These are phyloP conservation scores for Panorpa germanica DNA, from an alignment of 2,888 invertebrate genomes.

Conservation along the genomic window DNA sequence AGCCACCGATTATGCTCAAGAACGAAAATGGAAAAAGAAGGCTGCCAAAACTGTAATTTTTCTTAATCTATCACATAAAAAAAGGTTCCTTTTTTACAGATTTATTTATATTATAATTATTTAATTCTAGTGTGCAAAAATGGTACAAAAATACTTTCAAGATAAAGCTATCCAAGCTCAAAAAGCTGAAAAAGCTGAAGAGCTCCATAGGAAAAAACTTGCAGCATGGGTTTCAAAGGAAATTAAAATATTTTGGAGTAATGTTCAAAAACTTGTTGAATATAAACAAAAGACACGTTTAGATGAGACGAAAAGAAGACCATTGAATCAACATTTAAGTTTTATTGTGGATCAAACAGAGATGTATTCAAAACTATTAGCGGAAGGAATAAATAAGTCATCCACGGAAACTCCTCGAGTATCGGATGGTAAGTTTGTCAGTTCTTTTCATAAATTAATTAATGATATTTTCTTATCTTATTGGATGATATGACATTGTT, in stretches of 20 bases:
- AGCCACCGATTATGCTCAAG: slow-evolving; percentile 92
- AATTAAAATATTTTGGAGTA: slow-evolving; percentile 86
- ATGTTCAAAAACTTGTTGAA: slow-evolving; percentile 92
- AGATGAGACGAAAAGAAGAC: slow-evolving; percentile 87
- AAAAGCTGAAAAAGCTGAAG: slow-evolving; percentile 82
- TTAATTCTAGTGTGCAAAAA: slow-evolving; percentile 49
- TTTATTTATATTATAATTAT: slow-evolving; percentile 7
- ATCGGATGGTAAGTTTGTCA: slow-evolving; percentile 30
- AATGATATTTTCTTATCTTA: slow-evolving; percentile 8
- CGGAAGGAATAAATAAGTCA: slow-evolving; percentile 62
- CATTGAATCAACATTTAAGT: slow-evolving; percentile 88
- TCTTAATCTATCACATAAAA: slow-evolving; percentile 7
- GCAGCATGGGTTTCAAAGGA: slow-evolving; percentile 86
- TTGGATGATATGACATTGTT: slow-evolving; percentile 7
- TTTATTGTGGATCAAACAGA: slow-evolving; percentile 98
- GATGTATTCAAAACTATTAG: slow-evolving; percentile 81
- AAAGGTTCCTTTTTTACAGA: slow-evolving; percentile 4
- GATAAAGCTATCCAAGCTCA: slow-evolving; percentile 80
- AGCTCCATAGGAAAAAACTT: slow-evolving; percentile 64
- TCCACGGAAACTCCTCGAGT: slow-evolving; percentile 15
- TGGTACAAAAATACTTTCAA: slow-evolving; percentile 82
- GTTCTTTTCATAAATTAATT: slow-evolving; percentile 3
- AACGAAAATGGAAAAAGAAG: slow-evolving; percentile 94
- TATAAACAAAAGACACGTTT: slow-evolving; percentile 82
- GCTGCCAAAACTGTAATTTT: slow-evolving; percentile 62